A percentile compares a stretch with the other conserved stretches of the same genome.
phyloP scores from a whole-genome alignment of 2,797 vertebrate species.

The Ctenochaetus hawaiiensis region DNA sequence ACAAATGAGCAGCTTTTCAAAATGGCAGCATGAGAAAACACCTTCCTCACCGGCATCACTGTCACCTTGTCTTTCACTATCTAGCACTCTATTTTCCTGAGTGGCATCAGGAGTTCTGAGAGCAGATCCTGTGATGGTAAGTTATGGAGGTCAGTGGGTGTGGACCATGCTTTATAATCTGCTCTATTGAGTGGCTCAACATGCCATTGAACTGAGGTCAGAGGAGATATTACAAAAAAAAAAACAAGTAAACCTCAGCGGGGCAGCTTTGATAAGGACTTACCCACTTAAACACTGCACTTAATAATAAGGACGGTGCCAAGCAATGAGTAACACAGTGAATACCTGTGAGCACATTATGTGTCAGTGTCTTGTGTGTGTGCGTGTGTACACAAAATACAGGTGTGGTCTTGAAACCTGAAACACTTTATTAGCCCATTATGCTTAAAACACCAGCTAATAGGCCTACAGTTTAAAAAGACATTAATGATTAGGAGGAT shows the following conservation, averaged over 20 bases:
- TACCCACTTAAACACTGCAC: conserved; percentile 54
- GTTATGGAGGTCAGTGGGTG: conserved; percentile 35
- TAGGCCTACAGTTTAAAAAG: conserved; percentile 15
- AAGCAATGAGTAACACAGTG: conserved; percentile 23
- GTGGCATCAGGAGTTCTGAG: conserved; percentile 35
- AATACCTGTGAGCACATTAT: conserved; percentile 26
- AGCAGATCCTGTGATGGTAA: conserved; percentile 41
- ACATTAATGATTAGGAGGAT: conserved; percentile 26
- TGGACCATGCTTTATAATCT: conserved; percentile 62
- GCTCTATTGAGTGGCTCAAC: conserved; percentile 68
- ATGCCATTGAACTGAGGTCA: conserved; percentile 78
- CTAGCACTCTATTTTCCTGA: conserved; percentile 38
- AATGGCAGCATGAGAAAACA: conserved; percentile 43
- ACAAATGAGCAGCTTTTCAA: conserved; percentile 19
- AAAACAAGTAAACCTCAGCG: conserved; percentile 67
- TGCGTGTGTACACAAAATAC: conserved; percentile 6
- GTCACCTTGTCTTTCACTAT: conserved; percentile 45
- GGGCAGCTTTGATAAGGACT: conserved; percentile 69
- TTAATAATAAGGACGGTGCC: conserved; percentile 45
- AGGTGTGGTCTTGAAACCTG: conserved; percentile 21
- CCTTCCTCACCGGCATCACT: conserved; percentile 22
- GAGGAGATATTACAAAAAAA: conserved; percentile 60
- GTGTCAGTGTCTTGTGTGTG: conserved; percentile 11
- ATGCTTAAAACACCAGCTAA: conserved; percentile 31
- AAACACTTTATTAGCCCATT: conserved; percentile 39